A percentile compares a stretch with the other conserved stretches of the same genome.
phyloP scores from a whole-genome alignment of 92 coral and sea anemone species.

The Montipora capitata region DNA sequence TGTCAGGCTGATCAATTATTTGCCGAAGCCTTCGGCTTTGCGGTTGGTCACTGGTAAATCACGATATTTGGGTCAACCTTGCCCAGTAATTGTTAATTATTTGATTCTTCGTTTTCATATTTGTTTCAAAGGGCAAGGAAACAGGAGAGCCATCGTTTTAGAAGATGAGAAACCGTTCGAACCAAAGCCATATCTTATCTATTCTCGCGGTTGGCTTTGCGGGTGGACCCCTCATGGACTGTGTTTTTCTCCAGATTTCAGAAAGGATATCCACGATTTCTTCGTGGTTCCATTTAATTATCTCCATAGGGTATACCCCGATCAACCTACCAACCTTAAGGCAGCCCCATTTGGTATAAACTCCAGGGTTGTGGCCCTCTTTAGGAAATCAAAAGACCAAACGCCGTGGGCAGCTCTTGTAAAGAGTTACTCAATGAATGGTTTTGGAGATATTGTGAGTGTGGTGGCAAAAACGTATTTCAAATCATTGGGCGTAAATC shows the following conservation, averaged over 20 bases:
- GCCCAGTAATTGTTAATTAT: neutral
- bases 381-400: neutral
- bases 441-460: neutral
- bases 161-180: neutral
- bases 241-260: conserved; percentile 32
- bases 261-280: conserved; percentile 10
- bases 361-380: neutral
- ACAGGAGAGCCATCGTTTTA: neutral
- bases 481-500: neutral
- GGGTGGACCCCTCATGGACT: conserved; percentile 46
- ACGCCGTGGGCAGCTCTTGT: neutral
- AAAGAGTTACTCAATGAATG: neutral
- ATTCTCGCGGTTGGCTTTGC: conserved; percentile 10
- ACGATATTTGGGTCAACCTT: too few relatives aligned
- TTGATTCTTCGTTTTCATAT: neutral
- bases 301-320: neutral
- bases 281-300: conserved; percentile 17
- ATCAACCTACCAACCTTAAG: neutral
- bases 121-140: conserved; percentile 30
- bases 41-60: too few relatives aligned
- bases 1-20: too few relatives aligned
- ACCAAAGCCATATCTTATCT: neutral
- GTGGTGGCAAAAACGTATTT: neutral
- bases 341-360: neutral
- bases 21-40: too few relatives aligned